phyloP scores from a whole-genome alignment of 2,888 invertebrate species.

The Latrodectus hesperus region DNA sequence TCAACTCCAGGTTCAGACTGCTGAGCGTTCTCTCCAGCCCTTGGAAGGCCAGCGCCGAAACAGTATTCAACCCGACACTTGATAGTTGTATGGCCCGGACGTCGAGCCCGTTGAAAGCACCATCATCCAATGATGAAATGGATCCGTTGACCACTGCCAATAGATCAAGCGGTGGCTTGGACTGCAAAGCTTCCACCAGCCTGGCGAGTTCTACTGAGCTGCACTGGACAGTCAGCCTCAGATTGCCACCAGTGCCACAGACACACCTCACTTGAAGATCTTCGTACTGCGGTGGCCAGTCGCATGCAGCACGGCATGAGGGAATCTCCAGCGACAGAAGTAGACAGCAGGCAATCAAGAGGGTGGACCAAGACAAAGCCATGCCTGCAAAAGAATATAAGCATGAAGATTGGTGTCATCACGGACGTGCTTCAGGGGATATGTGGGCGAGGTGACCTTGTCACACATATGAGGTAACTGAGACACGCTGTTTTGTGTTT shows the following conservation, averaged over 20 bases:
- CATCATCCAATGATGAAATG: conserved; percentile 78
- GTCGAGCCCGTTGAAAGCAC: conserved; percentile 81
- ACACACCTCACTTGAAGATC: conserved; percentile 89
- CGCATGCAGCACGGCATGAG: conserved; percentile 80
- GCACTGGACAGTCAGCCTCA: conserved; percentile 71
- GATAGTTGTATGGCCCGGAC: conserved; percentile 74
- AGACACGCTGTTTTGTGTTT: conserved; percentile 12
- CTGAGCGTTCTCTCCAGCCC: conserved; percentile 87
- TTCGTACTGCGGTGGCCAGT: conserved; percentile 85
- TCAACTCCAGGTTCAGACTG: conserved; percentile 84
- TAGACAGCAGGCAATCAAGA: conserved; percentile 12
- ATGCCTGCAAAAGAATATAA: conserved; percentile 36
- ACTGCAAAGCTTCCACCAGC: conserved; percentile 80
- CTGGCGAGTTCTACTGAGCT: conserved; percentile 73
- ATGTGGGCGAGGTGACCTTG: conserved; percentile 60
- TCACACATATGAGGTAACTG: conserved; percentile 51
- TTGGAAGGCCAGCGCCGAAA: conserved; percentile 74
- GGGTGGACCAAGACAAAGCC: conserved; percentile 15
- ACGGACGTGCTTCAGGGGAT: conserved; percentile 30
- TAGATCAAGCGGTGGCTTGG: conserved; percentile 83
- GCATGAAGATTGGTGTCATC: conserved; percentile 24
- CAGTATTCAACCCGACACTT: conserved; percentile 73
- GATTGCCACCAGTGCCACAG: conserved; percentile 89
- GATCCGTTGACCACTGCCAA: conserved; percentile 92
- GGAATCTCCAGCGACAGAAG: neutral